phyloP scores from a whole-genome alignment of 2,113 vertebrate genomes.

The Cyprinodon variegatus region DNA sequence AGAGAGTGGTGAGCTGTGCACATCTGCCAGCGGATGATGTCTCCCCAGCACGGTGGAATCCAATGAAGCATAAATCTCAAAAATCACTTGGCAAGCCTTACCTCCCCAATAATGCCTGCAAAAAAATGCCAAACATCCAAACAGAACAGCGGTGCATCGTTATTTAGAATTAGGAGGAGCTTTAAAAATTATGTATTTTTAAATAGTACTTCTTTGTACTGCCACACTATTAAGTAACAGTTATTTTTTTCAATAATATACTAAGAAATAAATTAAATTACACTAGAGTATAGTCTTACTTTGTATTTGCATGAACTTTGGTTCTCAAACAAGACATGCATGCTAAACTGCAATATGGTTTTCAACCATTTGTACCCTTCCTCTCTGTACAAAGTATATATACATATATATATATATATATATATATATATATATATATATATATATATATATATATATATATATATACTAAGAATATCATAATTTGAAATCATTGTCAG shows the following conservation, averaged over 20 bases:
- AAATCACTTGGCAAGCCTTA: constrained; percentile 60
- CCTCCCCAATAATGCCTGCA: constrained; percentile 48
- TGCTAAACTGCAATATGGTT: no score
- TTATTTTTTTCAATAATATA: no score
- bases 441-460: no score
- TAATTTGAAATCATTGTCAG: no score
- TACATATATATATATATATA: no score
- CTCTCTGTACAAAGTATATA: no score
- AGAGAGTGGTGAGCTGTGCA: constrained; percentile 70
- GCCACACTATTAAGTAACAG: no score
- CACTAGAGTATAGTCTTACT: background rate
- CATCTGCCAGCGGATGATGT: constrained; percentile 71
- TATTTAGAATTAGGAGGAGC: constrained; percentile 22
- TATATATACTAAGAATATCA: no score
- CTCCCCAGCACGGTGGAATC: constrained; percentile 53
- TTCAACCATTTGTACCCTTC: no score
- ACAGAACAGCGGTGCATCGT: constrained; percentile 4
- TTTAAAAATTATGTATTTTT: constrained; percentile 6
- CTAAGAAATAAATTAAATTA: background rate
- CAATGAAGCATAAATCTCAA: constrained; percentile 58
- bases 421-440: no score
- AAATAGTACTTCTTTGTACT: background rate
- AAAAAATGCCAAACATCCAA: constrained; percentile 17
- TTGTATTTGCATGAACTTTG: no score
- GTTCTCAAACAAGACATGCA: no score